These are phyloP conservation scores for Achlya flavicornis DNA, from an alignment of 2,888 invertebrate species.

Conservation along the genomic window DNA sequence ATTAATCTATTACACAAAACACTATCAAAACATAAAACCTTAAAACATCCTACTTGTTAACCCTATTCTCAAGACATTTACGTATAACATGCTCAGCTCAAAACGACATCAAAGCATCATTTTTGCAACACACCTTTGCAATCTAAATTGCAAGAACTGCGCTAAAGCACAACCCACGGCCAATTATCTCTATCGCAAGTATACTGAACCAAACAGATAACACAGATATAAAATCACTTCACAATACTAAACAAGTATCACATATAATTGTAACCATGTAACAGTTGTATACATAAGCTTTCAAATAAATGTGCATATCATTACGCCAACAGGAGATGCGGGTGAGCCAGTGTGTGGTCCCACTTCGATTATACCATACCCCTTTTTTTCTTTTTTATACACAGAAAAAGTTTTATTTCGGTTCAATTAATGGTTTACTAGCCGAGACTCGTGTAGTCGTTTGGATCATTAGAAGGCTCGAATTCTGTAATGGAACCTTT, in stretches of 20 bases:
- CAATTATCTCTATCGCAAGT: neutral
- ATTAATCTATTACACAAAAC: too few species aligned
- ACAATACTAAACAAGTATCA: constrained; percentile 38
- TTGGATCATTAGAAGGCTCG: constrained; percentile 67
- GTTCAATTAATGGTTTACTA: constrained; percentile 71
- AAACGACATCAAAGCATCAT: too few species aligned
- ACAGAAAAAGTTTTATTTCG: constrained; percentile 57
- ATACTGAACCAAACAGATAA: constrained; percentile 10
- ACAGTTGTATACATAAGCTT: constrained; percentile 47
- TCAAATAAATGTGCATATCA: constrained; percentile 82
- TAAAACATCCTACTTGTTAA: too few species aligned
- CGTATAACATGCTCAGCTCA: too few species aligned
- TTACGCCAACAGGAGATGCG: constrained; percentile 72
- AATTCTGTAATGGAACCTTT: constrained; percentile 64
- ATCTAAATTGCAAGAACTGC: constrained; percentile 18
- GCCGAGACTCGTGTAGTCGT: constrained; percentile 63
- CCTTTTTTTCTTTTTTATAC: constrained; percentile 55
- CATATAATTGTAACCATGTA: constrained; percentile 20
- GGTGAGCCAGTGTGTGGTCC: constrained; percentile 74
- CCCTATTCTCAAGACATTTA: too few species aligned
- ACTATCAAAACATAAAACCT: too few species aligned
- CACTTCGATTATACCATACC: constrained; percentile 56
- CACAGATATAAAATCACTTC: constrained; percentile 28
- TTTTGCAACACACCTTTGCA: neutral
- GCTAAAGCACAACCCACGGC: neutral